Evolutionary conservation across 64 coral and sea anemone species (phyloP).

Genomic region (Porites australiensis): DNA sequence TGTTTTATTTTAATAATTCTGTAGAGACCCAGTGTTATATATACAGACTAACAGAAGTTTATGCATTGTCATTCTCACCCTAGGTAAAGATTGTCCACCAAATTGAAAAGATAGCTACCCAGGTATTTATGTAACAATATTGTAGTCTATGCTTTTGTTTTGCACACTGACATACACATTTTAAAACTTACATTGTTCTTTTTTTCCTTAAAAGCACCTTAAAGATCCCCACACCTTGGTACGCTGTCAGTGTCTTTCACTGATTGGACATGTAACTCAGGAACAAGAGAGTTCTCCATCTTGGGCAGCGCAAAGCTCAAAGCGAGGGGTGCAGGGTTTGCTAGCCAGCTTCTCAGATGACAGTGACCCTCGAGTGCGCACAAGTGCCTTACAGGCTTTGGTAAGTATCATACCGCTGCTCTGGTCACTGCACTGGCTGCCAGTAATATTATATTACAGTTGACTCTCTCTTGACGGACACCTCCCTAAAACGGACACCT

Average conservation of each 20-base stretch:
- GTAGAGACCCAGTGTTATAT: no score
- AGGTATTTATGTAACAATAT: not conserved
- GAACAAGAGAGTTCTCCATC: slow-evolving; percentile 24
- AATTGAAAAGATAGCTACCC: slow-evolving; percentile 13
- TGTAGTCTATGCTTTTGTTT: not conserved
- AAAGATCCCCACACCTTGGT: slow-evolving; percentile 87
- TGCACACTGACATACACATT: not conserved
- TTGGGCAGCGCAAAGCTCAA: slow-evolving; percentile 15
- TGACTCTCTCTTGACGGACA: no score
- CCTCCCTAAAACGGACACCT: no score
- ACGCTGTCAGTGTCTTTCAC: slow-evolving; percentile 80
- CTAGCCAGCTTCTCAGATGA: slow-evolving; percentile 82
- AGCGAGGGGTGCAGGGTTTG: slow-evolving; percentile 60
- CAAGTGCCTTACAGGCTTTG: slow-evolving; percentile 87
- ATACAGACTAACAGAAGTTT: not conserved
- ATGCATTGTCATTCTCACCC: not conserved
- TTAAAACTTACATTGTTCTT: not conserved
- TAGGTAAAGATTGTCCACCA: slow-evolving; percentile 3
- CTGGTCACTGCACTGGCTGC: not conserved
- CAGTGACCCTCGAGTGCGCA: slow-evolving; percentile 95
- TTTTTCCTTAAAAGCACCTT: slow-evolving; percentile 66
- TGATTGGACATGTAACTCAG: slow-evolving; percentile 85
- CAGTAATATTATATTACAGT: no score
- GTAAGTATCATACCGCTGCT: slow-evolving; percentile 43
- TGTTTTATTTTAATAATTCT: no score